A percentile compares a stretch with the other conserved stretches of the same genome.
Evolutionary conservation across 2,888 invertebrate species (phyloP).

Genomic region (Thelaira solivaga): DNA sequence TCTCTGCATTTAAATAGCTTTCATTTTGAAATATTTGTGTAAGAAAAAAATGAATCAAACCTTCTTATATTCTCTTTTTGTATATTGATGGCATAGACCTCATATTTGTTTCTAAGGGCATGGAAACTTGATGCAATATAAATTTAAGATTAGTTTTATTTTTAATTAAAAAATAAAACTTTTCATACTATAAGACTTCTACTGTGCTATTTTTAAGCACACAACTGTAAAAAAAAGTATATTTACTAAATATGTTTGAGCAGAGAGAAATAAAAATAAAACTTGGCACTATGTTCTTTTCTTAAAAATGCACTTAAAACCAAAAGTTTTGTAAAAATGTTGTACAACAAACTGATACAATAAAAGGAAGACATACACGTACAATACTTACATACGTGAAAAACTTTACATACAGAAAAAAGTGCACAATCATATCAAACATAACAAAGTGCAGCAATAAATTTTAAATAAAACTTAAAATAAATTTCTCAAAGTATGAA

Average conservation of each 20-base stretch:
- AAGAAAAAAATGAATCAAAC: too few species aligned
- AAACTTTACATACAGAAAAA: slow-evolving; percentile 5
- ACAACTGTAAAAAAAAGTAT: not conserved
- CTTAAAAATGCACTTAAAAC: slow-evolving; percentile 49
- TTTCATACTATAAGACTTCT: too few species aligned
- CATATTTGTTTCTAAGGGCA: too few species aligned
- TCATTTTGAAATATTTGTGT: too few species aligned
- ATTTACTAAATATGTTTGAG: not conserved
- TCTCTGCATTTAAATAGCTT: too few species aligned
- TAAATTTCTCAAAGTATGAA: slow-evolving; percentile 42
- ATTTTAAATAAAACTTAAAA: slow-evolving; percentile 46
- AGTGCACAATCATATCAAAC: slow-evolving; percentile 21
- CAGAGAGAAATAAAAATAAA: not conserved
- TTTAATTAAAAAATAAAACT: too few species aligned
- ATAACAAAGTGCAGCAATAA: slow-evolving; percentile 54
- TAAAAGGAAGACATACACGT: slow-evolving; percentile 7
- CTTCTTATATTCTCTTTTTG: too few species aligned
- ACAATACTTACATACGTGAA: not conserved
- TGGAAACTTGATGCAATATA: too few species aligned
- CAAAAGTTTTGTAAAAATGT: slow-evolving; percentile 28
- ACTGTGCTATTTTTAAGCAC: slow-evolving; percentile 5
- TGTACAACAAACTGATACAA: slow-evolving; percentile 33
- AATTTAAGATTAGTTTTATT: too few species aligned
- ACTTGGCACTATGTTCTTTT: slow-evolving; percentile 42
- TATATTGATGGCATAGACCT: too few species aligned